phyloP scores from a whole-genome alignment of 2,113 vertebrate genomes.

The Fulmarus glacialis region DNA sequence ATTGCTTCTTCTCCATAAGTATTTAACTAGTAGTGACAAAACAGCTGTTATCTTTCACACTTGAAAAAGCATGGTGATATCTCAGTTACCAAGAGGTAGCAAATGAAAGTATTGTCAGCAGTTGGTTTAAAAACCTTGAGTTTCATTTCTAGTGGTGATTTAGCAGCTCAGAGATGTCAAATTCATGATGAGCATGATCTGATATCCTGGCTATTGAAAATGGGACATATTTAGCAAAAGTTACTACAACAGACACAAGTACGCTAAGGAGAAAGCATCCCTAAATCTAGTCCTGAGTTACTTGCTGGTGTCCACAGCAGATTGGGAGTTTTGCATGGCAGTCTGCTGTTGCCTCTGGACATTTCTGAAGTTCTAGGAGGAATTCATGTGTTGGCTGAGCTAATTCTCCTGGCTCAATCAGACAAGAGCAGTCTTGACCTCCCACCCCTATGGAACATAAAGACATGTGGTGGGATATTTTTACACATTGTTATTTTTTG shows the following conservation, averaged over 20 bases:
- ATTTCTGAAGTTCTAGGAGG: neutral
- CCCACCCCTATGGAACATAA: neutral
- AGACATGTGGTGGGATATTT: neutral
- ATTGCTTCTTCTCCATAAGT: neutral
- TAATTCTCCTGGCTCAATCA: neutral
- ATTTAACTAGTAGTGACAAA: neutral
- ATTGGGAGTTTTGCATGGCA: neutral
- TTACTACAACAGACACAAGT: neutral
- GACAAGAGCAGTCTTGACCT: neutral
- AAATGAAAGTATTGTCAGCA: neutral
- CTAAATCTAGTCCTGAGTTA: neutral
- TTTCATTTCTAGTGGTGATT: neutral
- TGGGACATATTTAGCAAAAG: neutral
- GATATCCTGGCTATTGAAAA: neutral
- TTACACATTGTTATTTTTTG: neutral
- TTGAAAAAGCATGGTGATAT: neutral
- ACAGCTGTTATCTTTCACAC: conserved; percentile 20
- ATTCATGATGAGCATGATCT: neutral
- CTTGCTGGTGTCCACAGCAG: neutral
- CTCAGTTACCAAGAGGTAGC: neutral
- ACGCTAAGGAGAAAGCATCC: neutral
- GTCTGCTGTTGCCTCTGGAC: neutral
- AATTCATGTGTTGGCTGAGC: neutral
- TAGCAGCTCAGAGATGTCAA: conserved; percentile 1
- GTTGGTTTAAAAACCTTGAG: neutral